A percentile compares a stretch with the other conserved stretches of the same genome.
These are phyloP conservation scores for Sebastes cheni DNA, from an alignment of 2,797 vertebrate species.

Conservation along the genomic window DNA sequence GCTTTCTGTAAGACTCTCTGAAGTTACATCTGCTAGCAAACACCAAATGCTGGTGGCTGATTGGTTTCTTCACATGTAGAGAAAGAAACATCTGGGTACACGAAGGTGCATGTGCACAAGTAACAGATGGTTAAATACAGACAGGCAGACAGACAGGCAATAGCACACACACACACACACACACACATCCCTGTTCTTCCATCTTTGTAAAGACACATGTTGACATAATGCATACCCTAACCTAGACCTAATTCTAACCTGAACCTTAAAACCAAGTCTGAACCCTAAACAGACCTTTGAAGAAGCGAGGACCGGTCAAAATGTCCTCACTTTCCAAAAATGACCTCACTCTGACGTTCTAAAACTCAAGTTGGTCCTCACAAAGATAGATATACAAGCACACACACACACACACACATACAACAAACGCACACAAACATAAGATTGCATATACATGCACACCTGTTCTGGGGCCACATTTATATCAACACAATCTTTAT, in stretches of 20 bases:
- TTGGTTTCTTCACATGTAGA: conserved; percentile 43
- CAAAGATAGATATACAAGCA: neutral
- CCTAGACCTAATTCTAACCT: too few species aligned
- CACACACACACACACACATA: neutral
- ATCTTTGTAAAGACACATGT: neutral
- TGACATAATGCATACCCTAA: neutral
- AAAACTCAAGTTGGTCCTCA: neutral
- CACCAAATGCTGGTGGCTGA: conserved; percentile 39
- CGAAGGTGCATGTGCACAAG: neutral
- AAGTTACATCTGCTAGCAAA: conserved; percentile 62
- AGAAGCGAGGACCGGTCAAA: neutral
- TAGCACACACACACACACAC: too few species aligned
- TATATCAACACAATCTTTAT: neutral
- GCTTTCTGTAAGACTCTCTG: conserved; percentile 11
- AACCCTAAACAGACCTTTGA: neutral
- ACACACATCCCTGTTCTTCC: neutral
- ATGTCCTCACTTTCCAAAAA: neutral
- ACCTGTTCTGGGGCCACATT: neutral
- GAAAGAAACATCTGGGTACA: conserved; percentile 30
- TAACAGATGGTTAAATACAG: conserved; percentile 15
- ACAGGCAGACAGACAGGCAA: neutral
- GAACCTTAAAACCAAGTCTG: neutral
- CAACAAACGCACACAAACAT: neutral
- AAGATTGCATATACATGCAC: neutral
- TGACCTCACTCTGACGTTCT: neutral